A percentile compares a stretch with the other conserved stretches of the same genome.
Conservation (phyloP, 2,888 invertebrate genomes). For the Philhelius pedissequus region DNA sequence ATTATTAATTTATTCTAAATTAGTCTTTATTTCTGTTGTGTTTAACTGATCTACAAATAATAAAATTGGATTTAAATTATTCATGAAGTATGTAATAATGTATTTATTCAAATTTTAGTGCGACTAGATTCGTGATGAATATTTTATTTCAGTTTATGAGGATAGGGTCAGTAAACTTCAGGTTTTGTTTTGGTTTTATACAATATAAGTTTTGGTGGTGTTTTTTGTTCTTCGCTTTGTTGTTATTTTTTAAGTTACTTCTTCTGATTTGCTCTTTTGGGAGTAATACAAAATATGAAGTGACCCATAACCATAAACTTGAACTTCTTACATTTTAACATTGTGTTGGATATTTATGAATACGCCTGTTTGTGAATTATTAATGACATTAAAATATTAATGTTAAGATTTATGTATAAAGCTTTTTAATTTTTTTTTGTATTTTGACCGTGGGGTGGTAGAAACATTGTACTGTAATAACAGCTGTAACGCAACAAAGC, state of each 20-base stretch:
- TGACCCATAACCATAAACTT: neutral
- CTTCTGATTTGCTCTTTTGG: neutral
- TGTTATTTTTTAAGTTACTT: neutral
- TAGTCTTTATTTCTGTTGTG: neutral
- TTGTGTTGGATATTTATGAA: neutral
- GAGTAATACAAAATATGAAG: constrained; percentile 2
- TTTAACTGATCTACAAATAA: constrained; percentile 25
- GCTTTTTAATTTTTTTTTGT: neutral
- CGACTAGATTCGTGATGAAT: constrained; percentile 20
- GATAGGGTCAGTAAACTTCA: constrained; percentile 9
- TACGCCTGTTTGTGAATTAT: neutral
- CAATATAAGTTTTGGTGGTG: neutral
- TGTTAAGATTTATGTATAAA: neutral
- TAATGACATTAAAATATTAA: too few relatives aligned
- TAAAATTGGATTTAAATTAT: constrained; percentile 12
- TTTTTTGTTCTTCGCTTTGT: neutral
- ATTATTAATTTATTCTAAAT: constrained; percentile 5
- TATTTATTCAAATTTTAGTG: constrained; percentile 23
- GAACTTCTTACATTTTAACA: neutral
- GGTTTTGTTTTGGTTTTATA: constrained; percentile 18
- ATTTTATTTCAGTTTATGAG: neutral
- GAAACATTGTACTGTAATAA: too few relatives aligned
- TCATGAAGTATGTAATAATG: constrained; percentile 16
- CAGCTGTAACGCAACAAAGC: too few relatives aligned
- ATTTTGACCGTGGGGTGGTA: too few relatives aligned